Conservation (phyloP, 2,797 vertebrate species). For the Gallinago nigripennis region DNA sequence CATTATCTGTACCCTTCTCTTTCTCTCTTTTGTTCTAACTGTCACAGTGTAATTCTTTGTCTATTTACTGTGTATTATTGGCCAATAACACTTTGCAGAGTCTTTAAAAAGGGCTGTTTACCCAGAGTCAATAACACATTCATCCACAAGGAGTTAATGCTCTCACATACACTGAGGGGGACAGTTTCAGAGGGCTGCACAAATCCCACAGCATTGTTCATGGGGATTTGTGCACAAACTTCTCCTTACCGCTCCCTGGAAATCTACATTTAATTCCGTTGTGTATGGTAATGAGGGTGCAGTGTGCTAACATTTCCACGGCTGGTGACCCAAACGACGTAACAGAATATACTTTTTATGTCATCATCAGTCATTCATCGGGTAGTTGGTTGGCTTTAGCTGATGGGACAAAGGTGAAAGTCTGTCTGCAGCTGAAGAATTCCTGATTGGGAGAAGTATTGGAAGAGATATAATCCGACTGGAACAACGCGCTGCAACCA, state of each 20-base stretch:
- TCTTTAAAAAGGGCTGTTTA: slow-evolving; percentile 53
- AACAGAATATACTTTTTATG: not conserved
- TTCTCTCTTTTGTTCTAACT: slow-evolving; percentile 36
- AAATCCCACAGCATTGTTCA: slow-evolving; percentile 39
- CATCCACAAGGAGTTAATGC: slow-evolving; percentile 33
- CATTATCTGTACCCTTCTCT: slow-evolving; percentile 31
- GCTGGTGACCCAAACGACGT: not conserved
- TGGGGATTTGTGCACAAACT: not conserved
- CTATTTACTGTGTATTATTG: slow-evolving; percentile 46
- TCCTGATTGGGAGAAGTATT: not conserved
- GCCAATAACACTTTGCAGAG: slow-evolving; percentile 16
- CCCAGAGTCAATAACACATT: slow-evolving; percentile 63
- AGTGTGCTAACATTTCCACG: not conserved
- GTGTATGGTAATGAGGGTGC: not conserved
- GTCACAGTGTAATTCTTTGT: slow-evolving; percentile 41
- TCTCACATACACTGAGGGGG: not conserved
- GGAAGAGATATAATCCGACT: not conserved
- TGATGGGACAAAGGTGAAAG: not conserved
- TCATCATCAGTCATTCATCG: not conserved
- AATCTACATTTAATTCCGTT: slow-evolving; percentile 10
- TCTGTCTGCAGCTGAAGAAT: not conserved
- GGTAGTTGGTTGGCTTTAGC: not conserved
- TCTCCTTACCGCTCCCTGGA: not conserved
- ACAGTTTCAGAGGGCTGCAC: slow-evolving; percentile 22
- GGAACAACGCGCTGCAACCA: not conserved